These are phyloP conservation scores for Drosophila anomalata DNA, from an alignment of 2,888 invertebrate species.

Conservation along the genomic window DNA sequence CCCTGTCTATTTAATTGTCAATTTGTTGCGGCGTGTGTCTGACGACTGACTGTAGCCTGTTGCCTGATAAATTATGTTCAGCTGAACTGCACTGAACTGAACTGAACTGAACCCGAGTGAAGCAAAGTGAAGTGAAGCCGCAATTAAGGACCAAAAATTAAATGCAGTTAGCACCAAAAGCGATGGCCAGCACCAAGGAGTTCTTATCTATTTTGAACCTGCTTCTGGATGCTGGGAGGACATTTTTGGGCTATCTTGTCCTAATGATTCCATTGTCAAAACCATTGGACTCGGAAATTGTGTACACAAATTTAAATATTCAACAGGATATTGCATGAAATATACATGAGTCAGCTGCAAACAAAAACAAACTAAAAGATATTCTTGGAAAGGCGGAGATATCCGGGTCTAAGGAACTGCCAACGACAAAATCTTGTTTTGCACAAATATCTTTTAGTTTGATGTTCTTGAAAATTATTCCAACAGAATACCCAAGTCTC, in stretches of 20 bases:
- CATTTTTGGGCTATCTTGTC: conserved; percentile 68
- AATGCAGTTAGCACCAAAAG: conserved; percentile 51
- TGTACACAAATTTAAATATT: conserved; percentile 76
- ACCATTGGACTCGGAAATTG: conserved; percentile 74
- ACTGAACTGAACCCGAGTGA: conserved; percentile 65
- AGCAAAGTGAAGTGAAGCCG: conserved; percentile 46
- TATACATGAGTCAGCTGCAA: conserved; percentile 57
- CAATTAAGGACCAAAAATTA: conserved; percentile 52
- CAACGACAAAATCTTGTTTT: conserved; percentile 66
- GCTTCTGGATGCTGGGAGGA: background rate
- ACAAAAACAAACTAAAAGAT: background rate
- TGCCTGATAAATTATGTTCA: conserved; percentile 65
- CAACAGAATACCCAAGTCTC: conserved; percentile 32
- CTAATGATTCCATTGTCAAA: conserved; percentile 77
- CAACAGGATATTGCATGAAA: conserved; percentile 76
- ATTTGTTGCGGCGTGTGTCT: conserved; percentile 65
- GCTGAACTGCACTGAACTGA: conserved; percentile 50
- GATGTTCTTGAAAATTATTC: conserved; percentile 41
- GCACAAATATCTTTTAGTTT: conserved; percentile 59
- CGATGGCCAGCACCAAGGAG: conserved; percentile 12
- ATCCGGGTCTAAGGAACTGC: conserved; percentile 46
- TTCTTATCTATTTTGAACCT: background rate
- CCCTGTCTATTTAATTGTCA: conserved; percentile 72
- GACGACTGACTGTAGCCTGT: conserved; percentile 43
- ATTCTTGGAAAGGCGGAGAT: background rate